These are phyloP conservation scores for Synergus gifuensis DNA, from an alignment of 2,888 invertebrate species.

Conservation along the genomic window DNA sequence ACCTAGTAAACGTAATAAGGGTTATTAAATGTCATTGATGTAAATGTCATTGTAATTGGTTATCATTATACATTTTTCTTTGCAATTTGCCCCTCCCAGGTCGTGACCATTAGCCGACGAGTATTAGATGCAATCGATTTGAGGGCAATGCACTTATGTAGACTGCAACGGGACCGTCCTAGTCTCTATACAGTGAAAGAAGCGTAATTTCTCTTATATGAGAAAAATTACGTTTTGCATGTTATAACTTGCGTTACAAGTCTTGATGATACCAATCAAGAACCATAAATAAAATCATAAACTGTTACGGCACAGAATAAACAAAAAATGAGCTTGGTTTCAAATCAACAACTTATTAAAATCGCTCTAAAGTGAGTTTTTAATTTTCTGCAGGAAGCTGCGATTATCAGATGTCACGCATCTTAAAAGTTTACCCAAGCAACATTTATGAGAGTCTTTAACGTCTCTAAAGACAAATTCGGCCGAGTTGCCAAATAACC, in stretches of 20 bases:
- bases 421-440: not conserved
- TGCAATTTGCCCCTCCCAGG: slow-evolving; percentile 13
- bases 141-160: slow-evolving; percentile 40
- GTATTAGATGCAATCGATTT: slow-evolving; percentile 38
- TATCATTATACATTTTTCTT: slow-evolving; percentile 30
- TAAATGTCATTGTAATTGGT: slow-evolving; percentile 19
- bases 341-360: not conserved
- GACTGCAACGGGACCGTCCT: slow-evolving; percentile 30
- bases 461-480: not conserved
- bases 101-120: slow-evolving; percentile 19
- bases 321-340: no score
- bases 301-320: not conserved
- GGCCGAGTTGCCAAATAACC: slow-evolving; percentile 10
- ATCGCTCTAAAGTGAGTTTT: not conserved
- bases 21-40: slow-evolving; percentile 35
- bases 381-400: not conserved
- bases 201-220: slow-evolving; percentile 1
- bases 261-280: slow-evolving; percentile 8
- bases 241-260: slow-evolving; percentile 3
- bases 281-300: not conserved
- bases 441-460: not conserved
- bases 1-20: slow-evolving; percentile 3
- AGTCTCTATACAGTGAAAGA: slow-evolving; percentile 17
- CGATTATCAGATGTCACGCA: not conserved
- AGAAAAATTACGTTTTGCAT: slow-evolving; percentile 18